Conservation (phyloP, 2,797 vertebrate species). For the Zenarchopterus dispar region DNA sequence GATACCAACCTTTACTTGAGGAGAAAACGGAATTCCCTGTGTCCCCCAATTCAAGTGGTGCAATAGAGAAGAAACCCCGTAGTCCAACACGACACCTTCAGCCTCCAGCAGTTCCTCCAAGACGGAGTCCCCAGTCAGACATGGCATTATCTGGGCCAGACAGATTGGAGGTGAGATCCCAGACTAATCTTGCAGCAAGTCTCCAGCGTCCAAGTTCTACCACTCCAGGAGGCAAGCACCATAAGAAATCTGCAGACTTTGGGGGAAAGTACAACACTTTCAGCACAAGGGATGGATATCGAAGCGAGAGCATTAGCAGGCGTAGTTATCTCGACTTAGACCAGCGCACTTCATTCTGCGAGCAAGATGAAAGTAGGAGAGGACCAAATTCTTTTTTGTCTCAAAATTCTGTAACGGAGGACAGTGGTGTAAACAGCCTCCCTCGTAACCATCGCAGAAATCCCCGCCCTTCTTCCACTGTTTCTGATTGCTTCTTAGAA, state of each 20-base stretch:
- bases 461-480: conserved; percentile 77
- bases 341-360: conserved; percentile 88
- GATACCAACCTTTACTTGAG: conserved; percentile 91
- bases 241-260: conserved; percentile 85
- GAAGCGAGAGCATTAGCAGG: conserved; percentile 53
- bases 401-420: conserved; percentile 46
- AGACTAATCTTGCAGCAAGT: conserved; percentile 87
- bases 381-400: conserved; percentile 72
- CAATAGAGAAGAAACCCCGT: conserved; percentile 81
- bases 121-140: conserved; percentile 88
- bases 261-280: conserved; percentile 90
- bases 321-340: conserved; percentile 84
- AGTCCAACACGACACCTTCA: conserved; percentile 79
- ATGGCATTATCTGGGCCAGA: conserved; percentile 85
- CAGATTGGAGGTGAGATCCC: conserved; percentile 83
- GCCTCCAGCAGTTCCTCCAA: conserved; percentile 90
- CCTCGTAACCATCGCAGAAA: conserved; percentile 73
- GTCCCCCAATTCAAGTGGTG: conserved; percentile 81
- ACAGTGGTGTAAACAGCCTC: conserved; percentile 42
- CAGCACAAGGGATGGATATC: conserved; percentile 88
- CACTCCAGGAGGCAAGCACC: conserved; percentile 84
- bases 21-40: conserved; percentile 94
- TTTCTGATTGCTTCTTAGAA: conserved; percentile 72
- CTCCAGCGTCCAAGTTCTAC: conserved; percentile 87
- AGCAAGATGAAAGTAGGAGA: conserved; percentile 83